A percentile compares a stretch with the other conserved stretches of the same genome.
Evolutionary conservation across 92 coral and sea anemone species (phyloP).

Genomic region (Anthopleura xanthogrammica): DNA sequence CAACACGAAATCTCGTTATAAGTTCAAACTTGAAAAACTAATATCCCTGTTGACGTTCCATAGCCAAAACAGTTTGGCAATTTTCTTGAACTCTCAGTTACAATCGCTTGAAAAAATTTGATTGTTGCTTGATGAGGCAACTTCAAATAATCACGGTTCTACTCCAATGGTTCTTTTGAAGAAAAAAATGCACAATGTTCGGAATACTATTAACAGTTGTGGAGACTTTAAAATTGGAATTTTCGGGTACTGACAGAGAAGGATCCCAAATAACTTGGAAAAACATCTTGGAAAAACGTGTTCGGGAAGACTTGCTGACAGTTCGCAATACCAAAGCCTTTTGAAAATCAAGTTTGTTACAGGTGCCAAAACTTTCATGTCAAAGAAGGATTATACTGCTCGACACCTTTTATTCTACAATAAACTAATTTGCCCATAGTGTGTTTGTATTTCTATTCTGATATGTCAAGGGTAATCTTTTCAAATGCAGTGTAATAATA

Average conservation of each 20-base stretch:
- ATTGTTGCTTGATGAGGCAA: not conserved
- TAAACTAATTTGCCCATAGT: slow-evolving; percentile 12
- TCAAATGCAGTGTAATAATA: slow-evolving; percentile 32
- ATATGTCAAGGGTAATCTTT: slow-evolving; percentile 22
- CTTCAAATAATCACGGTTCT: not conserved
- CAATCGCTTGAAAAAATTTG: not conserved
- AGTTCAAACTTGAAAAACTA: not conserved
- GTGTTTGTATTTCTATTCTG: slow-evolving; percentile 18
- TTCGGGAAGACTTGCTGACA: not conserved
- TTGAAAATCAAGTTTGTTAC: not conserved
- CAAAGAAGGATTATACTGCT: slow-evolving; percentile 1
- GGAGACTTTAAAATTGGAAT: no score
- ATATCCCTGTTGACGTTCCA: not conserved
- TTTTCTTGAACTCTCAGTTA: not conserved
- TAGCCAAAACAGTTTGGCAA: not conserved
- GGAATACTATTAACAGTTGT: not conserved
- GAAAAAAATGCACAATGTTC: not conserved
- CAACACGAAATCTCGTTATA: not conserved
- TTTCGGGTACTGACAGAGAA: not conserved
- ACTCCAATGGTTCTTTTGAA: not conserved
- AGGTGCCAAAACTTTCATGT: slow-evolving; percentile 10
- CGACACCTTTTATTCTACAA: slow-evolving; percentile 7
- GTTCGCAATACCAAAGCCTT: not conserved
- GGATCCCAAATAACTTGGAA: not conserved
- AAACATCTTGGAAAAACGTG: not conserved